Conservation (phyloP, 2,113 vertebrate species). For the Poeciliopsis turrubarensis region DNA sequence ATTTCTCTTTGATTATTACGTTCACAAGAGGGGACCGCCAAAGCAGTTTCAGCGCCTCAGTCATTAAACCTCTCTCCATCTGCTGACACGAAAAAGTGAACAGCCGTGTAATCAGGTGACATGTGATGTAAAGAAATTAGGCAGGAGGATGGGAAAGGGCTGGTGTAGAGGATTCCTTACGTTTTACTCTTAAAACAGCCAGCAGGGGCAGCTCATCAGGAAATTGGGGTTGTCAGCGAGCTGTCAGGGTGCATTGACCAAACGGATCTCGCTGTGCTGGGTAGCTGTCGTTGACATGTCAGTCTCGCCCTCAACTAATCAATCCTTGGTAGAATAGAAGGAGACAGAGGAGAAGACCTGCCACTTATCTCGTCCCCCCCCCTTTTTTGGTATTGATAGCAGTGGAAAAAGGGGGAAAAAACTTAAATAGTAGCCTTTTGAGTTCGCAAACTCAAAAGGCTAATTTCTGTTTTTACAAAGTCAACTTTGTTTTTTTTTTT, state of each 20-base stretch:
- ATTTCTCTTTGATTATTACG: constrained; percentile 35
- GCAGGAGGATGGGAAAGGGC: constrained; percentile 15
- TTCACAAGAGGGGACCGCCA: constrained; percentile 3
- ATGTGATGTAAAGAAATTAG: constrained; percentile 69
- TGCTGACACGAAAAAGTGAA: constrained; percentile 70
- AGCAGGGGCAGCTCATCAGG: constrained; percentile 56
- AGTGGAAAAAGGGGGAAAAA: not conserved
- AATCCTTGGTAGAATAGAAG: constrained; percentile 44
- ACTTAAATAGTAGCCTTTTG: not conserved
- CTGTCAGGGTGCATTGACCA: constrained; percentile 74
- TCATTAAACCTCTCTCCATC: constrained; percentile 59
- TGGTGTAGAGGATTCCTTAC: constrained; percentile 48
- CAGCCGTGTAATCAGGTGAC: constrained; percentile 67
- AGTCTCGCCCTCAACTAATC: constrained; percentile 68
- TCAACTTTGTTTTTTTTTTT: constrained; percentile 5
- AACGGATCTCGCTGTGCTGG: constrained; percentile 50
- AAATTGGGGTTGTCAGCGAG: constrained; percentile 74
- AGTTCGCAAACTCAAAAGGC: too few species aligned
- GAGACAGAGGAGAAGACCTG: not conserved
- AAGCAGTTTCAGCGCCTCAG: constrained; percentile 34
- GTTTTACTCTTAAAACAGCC: constrained; percentile 51
- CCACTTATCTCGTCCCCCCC: constrained; percentile 10
- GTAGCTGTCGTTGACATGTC: constrained; percentile 68
- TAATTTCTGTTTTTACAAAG: not conserved
- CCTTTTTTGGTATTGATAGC: not conserved